phyloP scores from a whole-genome alignment of 1,140 invertebrate species.

The Atta texana region DNA sequence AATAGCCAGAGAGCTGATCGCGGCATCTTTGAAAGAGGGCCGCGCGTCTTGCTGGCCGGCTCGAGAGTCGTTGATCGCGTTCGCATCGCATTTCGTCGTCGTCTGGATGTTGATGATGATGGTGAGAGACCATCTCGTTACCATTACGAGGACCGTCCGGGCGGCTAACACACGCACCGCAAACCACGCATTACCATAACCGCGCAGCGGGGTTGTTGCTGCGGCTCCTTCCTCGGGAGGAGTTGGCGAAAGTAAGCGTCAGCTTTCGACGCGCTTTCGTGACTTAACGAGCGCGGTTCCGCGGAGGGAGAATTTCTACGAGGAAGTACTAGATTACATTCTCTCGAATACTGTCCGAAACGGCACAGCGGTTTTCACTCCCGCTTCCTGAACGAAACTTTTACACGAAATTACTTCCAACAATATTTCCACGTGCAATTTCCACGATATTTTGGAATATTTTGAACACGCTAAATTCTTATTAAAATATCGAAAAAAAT shows the following conservation, averaged over 20 bases:
- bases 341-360: conserved; percentile 52
- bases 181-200: conserved; percentile 76
- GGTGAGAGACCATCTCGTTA: conserved; percentile 80
- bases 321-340: conserved; percentile 22
- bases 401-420: not conserved
- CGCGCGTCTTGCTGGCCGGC: conserved; percentile 51
- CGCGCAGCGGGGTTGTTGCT: conserved; percentile 52
- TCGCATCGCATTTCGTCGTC: conserved; percentile 77
- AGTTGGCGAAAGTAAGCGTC: conserved; percentile 56
- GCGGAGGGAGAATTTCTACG: not conserved
- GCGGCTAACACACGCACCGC: conserved; percentile 76
- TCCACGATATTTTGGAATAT: not conserved
- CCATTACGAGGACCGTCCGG: conserved; percentile 76
- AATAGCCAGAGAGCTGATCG: conserved; percentile 71
- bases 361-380: conserved; percentile 43
- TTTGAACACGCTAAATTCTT: not conserved
- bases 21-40: conserved; percentile 75
- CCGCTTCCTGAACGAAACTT: conserved; percentile 2
- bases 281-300: conserved; percentile 38
- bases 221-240: conserved; percentile 45
- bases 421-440: not conserved
- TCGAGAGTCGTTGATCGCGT: conserved; percentile 75
- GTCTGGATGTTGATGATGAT: conserved; percentile 80
- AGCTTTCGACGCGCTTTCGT: conserved; percentile 54
- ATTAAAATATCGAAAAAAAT: conserved; percentile 3